Conservation (phyloP, 2,113 vertebrate genomes). For the Aldabrachelys gigantea region DNA sequence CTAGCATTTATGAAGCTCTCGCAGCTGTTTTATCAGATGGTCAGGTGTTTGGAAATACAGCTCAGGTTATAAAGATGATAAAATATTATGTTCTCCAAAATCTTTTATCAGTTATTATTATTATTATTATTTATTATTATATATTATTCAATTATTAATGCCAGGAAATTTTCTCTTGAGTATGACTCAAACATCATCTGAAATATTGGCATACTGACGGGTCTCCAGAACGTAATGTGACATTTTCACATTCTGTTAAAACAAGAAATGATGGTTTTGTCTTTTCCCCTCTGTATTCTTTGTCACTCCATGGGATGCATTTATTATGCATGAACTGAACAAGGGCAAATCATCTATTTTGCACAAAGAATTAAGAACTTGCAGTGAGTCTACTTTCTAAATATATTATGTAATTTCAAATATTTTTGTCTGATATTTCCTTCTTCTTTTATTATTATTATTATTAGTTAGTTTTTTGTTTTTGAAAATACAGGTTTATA, state of each 20-base stretch:
- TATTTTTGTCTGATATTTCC: background rate
- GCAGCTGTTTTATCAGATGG: background rate
- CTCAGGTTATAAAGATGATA: background rate
- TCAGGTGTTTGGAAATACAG: background rate
- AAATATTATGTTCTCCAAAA: background rate
- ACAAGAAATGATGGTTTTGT: constrained; percentile 30
- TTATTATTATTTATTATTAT: too few species aligned
- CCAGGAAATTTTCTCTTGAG: background rate
- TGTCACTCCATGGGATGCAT: background rate
- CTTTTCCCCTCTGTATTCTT: background rate
- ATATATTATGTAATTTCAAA: background rate
- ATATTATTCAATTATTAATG: background rate
- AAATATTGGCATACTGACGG: background rate
- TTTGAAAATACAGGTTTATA: background rate
- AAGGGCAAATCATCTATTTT: constrained; percentile 9
- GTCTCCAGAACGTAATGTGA: background rate
- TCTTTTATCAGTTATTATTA: too few species aligned
- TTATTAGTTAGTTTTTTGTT: background rate
- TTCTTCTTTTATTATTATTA: background rate
- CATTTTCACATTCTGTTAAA: background rate
- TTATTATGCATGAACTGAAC: constrained; percentile 14
- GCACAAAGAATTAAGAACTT: background rate
- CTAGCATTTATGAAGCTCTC: background rate
- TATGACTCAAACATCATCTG: background rate
- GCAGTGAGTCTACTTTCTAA: constrained; percentile 9